Percentiles rank a stretch among this genome's conserved stretches.
phyloP scores from a whole-genome alignment of 2,797 vertebrate genomes.

The Acipenser ruthenus region DNA sequence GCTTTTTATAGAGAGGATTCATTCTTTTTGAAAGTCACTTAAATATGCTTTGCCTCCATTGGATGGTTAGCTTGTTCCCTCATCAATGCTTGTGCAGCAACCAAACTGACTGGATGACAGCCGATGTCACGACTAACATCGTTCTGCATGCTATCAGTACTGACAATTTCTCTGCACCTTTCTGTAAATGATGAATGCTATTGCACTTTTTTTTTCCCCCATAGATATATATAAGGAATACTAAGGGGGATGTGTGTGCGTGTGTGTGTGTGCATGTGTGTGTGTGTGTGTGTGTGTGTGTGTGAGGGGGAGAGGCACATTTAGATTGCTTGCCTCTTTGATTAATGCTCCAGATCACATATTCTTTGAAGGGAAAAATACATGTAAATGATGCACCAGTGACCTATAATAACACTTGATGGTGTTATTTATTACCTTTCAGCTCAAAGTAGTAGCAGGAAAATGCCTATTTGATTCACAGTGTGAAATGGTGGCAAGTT shows the following conservation, averaged over 20 bases:
- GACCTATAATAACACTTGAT: no score
- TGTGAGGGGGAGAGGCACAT: no score
- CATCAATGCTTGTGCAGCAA: conserved; percentile 3
- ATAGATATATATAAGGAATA: background rate
- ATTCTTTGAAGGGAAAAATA: no score
- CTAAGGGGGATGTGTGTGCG: background rate
- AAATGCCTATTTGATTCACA: no score
- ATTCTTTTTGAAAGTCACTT: background rate
- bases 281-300: no score
- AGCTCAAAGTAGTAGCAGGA: no score
- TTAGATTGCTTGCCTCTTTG: no score
- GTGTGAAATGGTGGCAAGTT: no score
- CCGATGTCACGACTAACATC: background rate
- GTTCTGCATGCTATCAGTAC: background rate
- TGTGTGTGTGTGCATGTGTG: no score
- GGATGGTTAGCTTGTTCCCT: background rate
- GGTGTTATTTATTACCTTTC: no score
- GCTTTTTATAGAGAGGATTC: background rate
- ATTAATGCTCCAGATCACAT: no score
- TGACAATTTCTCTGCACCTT: background rate
- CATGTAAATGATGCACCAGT: no score
- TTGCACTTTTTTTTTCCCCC: background rate
- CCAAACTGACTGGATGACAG: conserved; percentile 10
- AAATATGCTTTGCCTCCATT: background rate
- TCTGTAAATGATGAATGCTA: conserved; percentile 7